Evolutionary conservation across 2,797 vertebrate species (phyloP).

Genomic region (Paratrypauchen microcephalus): DNA sequence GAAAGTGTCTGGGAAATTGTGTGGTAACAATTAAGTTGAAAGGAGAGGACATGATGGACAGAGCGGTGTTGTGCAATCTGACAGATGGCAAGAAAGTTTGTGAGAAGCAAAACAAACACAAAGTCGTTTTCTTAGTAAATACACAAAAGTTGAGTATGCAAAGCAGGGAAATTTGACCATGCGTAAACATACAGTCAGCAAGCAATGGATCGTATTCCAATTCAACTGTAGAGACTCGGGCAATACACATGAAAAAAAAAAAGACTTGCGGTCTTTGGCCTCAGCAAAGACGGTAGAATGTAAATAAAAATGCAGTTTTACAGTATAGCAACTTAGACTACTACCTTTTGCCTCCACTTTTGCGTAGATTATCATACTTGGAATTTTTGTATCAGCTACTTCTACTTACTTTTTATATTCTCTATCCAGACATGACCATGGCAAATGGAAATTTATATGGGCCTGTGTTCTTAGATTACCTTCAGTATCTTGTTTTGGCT

Average conservation of each 20-base stretch:
- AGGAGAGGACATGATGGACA: conserved; percentile 42
- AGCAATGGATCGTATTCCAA: background rate
- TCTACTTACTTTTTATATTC: too few species aligned
- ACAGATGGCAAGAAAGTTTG: conserved; percentile 31
- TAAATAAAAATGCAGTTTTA: background rate
- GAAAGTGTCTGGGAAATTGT: conserved; percentile 32
- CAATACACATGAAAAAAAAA: background rate
- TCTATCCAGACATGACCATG: background rate
- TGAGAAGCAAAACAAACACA: conserved; percentile 19
- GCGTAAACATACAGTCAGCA: conserved; percentile 8
- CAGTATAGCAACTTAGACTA: background rate
- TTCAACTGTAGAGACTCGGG: background rate
- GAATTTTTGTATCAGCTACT: background rate
- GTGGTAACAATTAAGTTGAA: conserved; percentile 57
- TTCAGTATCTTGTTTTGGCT: too few species aligned
- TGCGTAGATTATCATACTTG: too few species aligned
- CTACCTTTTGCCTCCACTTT: too few species aligned
- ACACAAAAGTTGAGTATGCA: conserved; percentile 1
- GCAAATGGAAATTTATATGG: too few species aligned
- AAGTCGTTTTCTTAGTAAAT: conserved; percentile 23
- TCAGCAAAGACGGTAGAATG: background rate
- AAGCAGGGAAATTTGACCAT: conserved; percentile 10
- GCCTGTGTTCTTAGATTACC: too few species aligned
- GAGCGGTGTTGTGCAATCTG: conserved; percentile 44
- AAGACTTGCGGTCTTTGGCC: background rate